phyloP scores from a whole-genome alignment of 2,888 invertebrate species.

The Megaustenia siamemsis region DNA sequence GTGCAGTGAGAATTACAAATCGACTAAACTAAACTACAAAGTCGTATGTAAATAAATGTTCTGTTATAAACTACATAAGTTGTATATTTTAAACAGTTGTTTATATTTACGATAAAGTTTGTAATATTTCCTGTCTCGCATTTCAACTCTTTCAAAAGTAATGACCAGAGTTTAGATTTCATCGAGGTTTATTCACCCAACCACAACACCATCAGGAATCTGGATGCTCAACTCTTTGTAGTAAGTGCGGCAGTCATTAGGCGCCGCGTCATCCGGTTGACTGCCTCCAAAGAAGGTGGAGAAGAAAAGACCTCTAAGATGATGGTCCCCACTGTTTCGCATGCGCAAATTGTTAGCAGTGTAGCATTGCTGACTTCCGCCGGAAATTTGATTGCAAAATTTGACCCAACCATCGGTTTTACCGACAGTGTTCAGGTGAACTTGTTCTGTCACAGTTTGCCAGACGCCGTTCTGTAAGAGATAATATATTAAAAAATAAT shows the following conservation, averaged over 20 bases:
- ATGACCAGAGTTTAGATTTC: no score
- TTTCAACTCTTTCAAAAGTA: no score
- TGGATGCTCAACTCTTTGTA: constrained; percentile 41
- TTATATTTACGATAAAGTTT: no score
- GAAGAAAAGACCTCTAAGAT: constrained; percentile 58
- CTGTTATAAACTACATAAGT: no score
- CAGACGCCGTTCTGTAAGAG: constrained; percentile 57
- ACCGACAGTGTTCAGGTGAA: constrained; percentile 64
- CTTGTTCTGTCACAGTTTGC: constrained; percentile 65
- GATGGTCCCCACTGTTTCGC: constrained; percentile 47
- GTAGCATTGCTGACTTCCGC: constrained; percentile 47
- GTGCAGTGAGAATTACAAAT: no score
- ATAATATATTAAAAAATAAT: background rate
- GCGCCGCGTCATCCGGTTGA: constrained; percentile 56
- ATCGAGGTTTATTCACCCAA: constrained; percentile 23
- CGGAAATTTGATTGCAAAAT: constrained; percentile 19
- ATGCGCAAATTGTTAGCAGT: constrained; percentile 57
- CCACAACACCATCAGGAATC: constrained; percentile 17
- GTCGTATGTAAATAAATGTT: no score
- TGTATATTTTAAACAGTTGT: no score
- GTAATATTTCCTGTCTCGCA: no score
- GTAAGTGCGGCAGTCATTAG: constrained; percentile 55
- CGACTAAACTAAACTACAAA: no score
- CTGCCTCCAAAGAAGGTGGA: constrained; percentile 65
- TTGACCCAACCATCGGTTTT: constrained; percentile 55